A percentile compares a stretch with the other conserved stretches of the same genome.
These are phyloP conservation scores for Crax fasciolata DNA, from an alignment of 2,797 vertebrate species.

Conservation along the genomic window DNA sequence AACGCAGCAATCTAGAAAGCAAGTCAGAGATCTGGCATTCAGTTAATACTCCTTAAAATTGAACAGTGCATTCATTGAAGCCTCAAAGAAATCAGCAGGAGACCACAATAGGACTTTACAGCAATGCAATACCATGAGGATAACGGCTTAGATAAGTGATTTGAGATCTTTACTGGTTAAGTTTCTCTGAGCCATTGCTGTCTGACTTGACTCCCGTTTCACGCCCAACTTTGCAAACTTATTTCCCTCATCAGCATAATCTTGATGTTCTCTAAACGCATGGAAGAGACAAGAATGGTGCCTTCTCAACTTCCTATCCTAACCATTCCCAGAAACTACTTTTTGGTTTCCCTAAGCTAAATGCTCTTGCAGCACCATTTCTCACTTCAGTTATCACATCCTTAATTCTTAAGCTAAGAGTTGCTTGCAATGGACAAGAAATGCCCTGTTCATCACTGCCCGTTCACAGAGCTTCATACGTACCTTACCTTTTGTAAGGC, in stretches of 20 bases:
- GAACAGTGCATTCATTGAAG: background rate
- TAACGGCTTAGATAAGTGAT: background rate
- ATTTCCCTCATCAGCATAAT: background rate
- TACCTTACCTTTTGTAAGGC: background rate
- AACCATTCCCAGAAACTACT: background rate
- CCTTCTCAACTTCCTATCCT: background rate
- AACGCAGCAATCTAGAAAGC: conserved; percentile 87
- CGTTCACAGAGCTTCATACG: background rate
- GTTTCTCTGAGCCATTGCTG: background rate
- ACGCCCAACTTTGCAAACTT: background rate
- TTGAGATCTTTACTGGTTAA: background rate
- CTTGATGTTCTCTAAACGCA: background rate
- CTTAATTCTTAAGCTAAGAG: background rate
- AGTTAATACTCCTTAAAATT: background rate
- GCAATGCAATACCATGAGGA: background rate
- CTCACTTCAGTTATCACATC: background rate
- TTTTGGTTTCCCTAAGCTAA: background rate
- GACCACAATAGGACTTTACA: background rate
- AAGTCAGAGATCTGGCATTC: conserved; percentile 17
- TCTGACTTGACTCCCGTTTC: background rate
- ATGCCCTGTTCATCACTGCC: background rate
- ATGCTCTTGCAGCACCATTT: background rate
- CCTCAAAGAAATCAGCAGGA: background rate
- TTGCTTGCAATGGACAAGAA: background rate
- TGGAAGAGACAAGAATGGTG: background rate